phyloP scores from a whole-genome alignment of 2,797 vertebrate species.

The Phaenicophaeus curvirostris region DNA sequence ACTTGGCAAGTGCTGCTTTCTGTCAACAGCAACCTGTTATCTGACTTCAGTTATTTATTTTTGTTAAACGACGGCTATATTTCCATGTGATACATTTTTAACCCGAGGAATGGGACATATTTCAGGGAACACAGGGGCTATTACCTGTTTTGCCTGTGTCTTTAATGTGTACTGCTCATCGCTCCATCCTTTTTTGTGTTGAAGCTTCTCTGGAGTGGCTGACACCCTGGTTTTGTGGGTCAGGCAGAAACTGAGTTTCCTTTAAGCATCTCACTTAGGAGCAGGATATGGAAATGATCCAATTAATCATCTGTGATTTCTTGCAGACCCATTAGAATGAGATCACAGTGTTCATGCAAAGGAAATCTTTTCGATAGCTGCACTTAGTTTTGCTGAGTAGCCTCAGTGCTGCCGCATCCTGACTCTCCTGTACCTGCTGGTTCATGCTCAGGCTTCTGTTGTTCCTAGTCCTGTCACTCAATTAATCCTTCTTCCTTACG shows the following conservation, averaged over 20 bases:
- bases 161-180: background rate
- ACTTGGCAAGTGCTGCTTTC: background rate
- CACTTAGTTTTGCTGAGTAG: background rate
- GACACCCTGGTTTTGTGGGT: background rate
- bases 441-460: background rate
- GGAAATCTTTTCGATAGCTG: background rate
- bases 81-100: background rate
- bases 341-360: background rate
- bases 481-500: background rate
- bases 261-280: background rate
- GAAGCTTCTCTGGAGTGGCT: background rate
- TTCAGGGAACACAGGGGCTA: background rate
- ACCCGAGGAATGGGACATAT: background rate
- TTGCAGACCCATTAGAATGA: background rate
- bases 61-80: background rate
- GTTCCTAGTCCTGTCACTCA: background rate
- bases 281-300: background rate
- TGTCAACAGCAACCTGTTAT: background rate
- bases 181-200: fast-evolving
- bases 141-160: background rate
- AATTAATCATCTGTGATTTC: fast-evolving
- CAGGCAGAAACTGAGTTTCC: background rate
- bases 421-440: background rate
- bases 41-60: background rate
- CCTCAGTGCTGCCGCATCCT: background rate